Conservation (phyloP, 2,888 invertebrate genomes). For the Hirtodrosophila histrioides region DNA sequence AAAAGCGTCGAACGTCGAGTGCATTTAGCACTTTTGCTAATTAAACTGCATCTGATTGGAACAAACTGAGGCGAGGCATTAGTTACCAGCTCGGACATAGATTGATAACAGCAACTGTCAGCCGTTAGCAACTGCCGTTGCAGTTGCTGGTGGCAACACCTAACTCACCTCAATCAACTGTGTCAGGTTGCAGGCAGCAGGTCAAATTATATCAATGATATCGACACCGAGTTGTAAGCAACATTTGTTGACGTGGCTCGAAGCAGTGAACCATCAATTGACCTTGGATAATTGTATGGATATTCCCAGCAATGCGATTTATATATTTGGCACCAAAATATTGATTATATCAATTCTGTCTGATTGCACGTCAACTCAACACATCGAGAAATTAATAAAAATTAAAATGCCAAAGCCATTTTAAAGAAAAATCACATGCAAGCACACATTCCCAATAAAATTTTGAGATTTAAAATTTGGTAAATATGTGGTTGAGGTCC, state of each 20-base stretch:
- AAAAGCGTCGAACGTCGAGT: constrained; percentile 12
- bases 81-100: neutral
- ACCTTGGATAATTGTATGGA: too few relatives aligned
- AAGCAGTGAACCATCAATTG: too few relatives aligned
- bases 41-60: constrained; percentile 17
- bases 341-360: neutral
- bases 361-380: neutral
- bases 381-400: too few relatives aligned
- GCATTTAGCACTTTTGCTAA: constrained; percentile 31
- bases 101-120: constrained; percentile 20
- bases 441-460: too few relatives aligned
- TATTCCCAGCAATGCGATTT: too few relatives aligned
- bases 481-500: too few relatives aligned
- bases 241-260: too few relatives aligned
- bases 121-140: constrained; percentile 6
- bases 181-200: constrained; percentile 18
- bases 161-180: constrained; percentile 7
- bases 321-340: too few relatives aligned
- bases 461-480: too few relatives aligned
- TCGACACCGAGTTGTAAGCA: constrained; percentile 8
- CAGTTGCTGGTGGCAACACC: neutral
- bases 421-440: too few relatives aligned
- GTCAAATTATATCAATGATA: constrained; percentile 15
- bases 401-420: too few relatives aligned
- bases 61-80: too few relatives aligned